A percentile compares a stretch with the other conserved stretches of the same genome.
phyloP scores from a whole-genome alignment of 2,888 invertebrate species.

The Sphecodes monilicornis region DNA sequence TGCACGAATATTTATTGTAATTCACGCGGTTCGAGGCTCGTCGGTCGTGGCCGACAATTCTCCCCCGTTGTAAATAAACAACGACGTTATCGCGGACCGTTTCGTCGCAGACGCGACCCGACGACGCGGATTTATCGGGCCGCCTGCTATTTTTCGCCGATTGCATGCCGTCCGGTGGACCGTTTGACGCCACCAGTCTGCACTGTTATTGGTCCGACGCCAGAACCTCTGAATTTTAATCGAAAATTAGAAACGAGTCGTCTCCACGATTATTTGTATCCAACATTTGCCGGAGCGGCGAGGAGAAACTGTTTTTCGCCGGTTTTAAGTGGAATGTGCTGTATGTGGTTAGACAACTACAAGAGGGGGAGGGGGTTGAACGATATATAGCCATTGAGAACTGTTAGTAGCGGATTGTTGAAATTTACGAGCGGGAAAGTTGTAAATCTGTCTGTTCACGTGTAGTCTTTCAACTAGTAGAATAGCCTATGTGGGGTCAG shows the following conservation, averaged over 20 bases:
- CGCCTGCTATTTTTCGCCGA: neutral
- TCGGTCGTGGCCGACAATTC: neutral
- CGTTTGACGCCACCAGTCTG: neutral
- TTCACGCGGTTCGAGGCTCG: neutral
- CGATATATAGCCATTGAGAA: neutral
- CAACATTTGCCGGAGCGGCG: neutral
- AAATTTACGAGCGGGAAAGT: too few species aligned
- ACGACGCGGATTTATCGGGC: conserved; percentile 11
- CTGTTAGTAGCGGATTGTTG: neutral
- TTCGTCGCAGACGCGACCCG: neutral
- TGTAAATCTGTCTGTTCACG: too few species aligned
- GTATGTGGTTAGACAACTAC: neutral
- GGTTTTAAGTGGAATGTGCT: neutral
- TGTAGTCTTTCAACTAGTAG: too few species aligned
- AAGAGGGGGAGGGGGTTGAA: too few species aligned
- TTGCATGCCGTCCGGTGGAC: neutral
- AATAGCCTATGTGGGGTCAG: too few species aligned
- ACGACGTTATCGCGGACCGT: conserved; percentile 20
- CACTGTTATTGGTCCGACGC: neutral
- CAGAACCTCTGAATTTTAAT: neutral
- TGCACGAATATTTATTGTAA: neutral
- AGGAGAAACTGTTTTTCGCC: neutral
- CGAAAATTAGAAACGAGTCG: neutral
- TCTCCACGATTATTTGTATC: neutral
- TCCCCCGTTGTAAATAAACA: conserved; percentile 9